phyloP scores from a whole-genome alignment of 2,797 vertebrate species.

The Acanthiza pusilla region DNA sequence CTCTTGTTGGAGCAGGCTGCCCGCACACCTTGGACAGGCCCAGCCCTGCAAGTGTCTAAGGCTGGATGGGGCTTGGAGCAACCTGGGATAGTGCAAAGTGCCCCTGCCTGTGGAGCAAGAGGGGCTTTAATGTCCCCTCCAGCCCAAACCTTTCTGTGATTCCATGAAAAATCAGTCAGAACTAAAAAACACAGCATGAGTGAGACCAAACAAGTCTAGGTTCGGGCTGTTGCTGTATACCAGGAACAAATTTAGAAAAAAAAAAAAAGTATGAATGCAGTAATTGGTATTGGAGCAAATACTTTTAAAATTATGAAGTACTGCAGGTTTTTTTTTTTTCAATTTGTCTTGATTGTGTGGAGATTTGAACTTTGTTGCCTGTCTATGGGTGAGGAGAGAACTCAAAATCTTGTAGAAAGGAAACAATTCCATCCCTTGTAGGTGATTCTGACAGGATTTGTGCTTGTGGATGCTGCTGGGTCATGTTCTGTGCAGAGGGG shows the following conservation, averaged over 20 bases:
- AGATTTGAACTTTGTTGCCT: neutral
- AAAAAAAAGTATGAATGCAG: accelerated
- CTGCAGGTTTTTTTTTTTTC: neutral
- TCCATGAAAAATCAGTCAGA: neutral
- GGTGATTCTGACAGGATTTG: neutral
- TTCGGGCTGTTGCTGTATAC: neutral
- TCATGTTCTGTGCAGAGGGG: neutral
- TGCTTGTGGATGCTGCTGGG: neutral
- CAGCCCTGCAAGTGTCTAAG: accelerated
- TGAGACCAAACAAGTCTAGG: neutral
- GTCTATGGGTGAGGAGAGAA: neutral
- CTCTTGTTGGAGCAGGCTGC: accelerated
- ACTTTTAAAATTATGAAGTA: neutral
- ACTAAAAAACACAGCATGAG: neutral
- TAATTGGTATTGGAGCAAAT: neutral
- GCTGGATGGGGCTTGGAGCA: accelerated
- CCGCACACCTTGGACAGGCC: accelerated
- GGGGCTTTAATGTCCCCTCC: neutral
- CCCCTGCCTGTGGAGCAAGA: accelerated
- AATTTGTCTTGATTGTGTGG: neutral
- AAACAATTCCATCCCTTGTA: neutral
- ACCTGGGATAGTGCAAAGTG: neutral
- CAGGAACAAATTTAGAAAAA: neutral
- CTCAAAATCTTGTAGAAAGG: neutral
- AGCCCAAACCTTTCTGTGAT: neutral